Evolutionary conservation across 2,113 vertebrate genomes (phyloP), one percentile per base, ranked within the genome.

Genomic region (Promerops cafer): DNA sequence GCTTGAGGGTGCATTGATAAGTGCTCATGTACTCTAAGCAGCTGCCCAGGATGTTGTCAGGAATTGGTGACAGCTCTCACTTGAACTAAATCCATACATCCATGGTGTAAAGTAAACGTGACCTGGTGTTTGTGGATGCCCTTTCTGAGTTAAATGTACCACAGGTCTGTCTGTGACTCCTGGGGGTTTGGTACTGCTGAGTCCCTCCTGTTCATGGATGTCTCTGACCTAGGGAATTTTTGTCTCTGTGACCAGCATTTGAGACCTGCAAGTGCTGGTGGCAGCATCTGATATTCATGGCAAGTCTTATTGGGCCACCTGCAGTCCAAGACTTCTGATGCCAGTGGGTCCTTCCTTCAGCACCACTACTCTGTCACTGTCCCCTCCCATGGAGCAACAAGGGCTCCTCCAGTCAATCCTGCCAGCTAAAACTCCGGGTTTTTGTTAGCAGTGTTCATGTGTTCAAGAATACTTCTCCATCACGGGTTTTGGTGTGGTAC

Each of bases 271-370:
- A n/a, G 18, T 37, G 49, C 47, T 13, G 8, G 14, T 54, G 63
- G 16, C 33, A 76, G 45, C 20, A 61, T 35, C 57, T 71, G 47
- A 18, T 61, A 9, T 7, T 65, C 31, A 16, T n/a, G 31, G 39
- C 37, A 56, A 52, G 20, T 18, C 30, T 40, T 5, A 1, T 0
- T 16, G 40, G 50, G 54, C 27, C 44, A 26, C 4, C 30, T 18
- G n/a, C 44, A 53, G 63, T 37, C 44, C 75, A 21, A 33, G 37
- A 26, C 9, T 66, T 24, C 6, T 35, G 35, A 42, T 24, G 24
- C 31, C 27, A 16, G 11, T 8, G 16, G 16, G 16, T 44, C 44
- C 44, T 59, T 77, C 59, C 24, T 39, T n/a, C 0, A 0, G 26
- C 69, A 85, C 45, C 35, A 7, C 45, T 26, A 2, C n/a, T 45